A percentile compares a stretch with the other conserved stretches of the same genome.
Evolutionary conservation across 1,140 invertebrate genomes (phyloP).

Genomic region (Marisa cornuarietis): DNA sequence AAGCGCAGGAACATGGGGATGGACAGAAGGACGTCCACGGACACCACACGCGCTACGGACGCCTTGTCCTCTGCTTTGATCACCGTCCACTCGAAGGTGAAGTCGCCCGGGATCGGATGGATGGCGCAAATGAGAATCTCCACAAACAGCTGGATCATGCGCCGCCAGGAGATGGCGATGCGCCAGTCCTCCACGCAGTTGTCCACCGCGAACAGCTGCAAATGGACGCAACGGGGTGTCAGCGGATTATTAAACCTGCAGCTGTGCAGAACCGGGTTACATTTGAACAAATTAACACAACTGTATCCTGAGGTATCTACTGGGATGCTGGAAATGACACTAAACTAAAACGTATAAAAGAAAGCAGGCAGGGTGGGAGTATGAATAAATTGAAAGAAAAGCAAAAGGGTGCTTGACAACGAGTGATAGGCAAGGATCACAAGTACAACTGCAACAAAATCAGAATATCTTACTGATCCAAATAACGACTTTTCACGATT

Average conservation of each 20-base stretch:
- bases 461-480: too few relatives aligned
- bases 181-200: slow-evolving; percentile 99
- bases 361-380: too few relatives aligned
- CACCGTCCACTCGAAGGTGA: slow-evolving; percentile 87
- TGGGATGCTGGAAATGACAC: too few relatives aligned
- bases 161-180: slow-evolving; percentile 98
- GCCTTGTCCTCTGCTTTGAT: slow-evolving; percentile 80
- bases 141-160: slow-evolving; percentile 90
- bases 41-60: slow-evolving; percentile 44
- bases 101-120: slow-evolving; percentile 96
- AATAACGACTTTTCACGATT: too few relatives aligned
- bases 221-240: slow-evolving; percentile 12
- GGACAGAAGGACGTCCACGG: slow-evolving; percentile 89
- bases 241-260: not conserved
- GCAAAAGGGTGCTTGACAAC: too few relatives aligned
- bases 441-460: too few relatives aligned
- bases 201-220: slow-evolving; percentile 62
- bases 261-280: too few relatives aligned
- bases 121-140: slow-evolving; percentile 96
- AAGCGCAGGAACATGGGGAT: slow-evolving; percentile 99
- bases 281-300: not conserved
- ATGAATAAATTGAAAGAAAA: too few relatives aligned
- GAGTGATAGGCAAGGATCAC: too few relatives aligned
- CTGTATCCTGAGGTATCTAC: not conserved
- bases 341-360: too few relatives aligned